These are phyloP conservation scores for Tenrec ecaudatus DNA, from an alignment of 2,113 vertebrate genomes.

Conservation along the genomic window DNA sequence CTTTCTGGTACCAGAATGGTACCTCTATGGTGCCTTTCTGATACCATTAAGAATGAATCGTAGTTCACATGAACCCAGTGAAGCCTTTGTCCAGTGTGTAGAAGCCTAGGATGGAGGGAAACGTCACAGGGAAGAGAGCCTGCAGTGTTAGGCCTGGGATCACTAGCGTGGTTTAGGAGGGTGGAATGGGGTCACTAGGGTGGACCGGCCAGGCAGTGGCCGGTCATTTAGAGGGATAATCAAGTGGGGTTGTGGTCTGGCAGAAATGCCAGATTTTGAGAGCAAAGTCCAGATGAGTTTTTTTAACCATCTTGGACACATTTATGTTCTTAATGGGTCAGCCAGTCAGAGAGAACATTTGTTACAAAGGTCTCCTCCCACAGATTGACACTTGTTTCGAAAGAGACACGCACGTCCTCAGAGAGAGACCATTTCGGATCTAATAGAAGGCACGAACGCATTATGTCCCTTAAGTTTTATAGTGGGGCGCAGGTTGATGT, in stretches of 20 bases:
- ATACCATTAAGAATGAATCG: too few species aligned
- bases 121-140: background rate
- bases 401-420: background rate
- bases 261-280: slow-evolving; percentile 24
- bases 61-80: background rate
- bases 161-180: too few species aligned
- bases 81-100: background rate
- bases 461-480: background rate
- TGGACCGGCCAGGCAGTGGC: background rate
- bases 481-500: background rate
- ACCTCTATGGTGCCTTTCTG: too few species aligned
- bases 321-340: background rate
- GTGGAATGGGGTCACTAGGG: background rate
- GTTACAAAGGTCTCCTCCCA: background rate
- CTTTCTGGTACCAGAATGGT: too few species aligned
- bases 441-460: background rate
- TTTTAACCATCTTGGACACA: background rate
- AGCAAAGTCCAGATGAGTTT: slow-evolving; percentile 18
- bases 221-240: background rate
- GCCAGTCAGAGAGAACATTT: background rate
- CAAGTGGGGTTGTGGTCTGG: background rate
- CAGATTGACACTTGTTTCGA: slow-evolving; percentile 37
- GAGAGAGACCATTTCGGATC: background rate
- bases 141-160: background rate
- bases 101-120: background rate